Conservation (phyloP, 2,797 vertebrate species). For the Epinephelus awoara region DNA sequence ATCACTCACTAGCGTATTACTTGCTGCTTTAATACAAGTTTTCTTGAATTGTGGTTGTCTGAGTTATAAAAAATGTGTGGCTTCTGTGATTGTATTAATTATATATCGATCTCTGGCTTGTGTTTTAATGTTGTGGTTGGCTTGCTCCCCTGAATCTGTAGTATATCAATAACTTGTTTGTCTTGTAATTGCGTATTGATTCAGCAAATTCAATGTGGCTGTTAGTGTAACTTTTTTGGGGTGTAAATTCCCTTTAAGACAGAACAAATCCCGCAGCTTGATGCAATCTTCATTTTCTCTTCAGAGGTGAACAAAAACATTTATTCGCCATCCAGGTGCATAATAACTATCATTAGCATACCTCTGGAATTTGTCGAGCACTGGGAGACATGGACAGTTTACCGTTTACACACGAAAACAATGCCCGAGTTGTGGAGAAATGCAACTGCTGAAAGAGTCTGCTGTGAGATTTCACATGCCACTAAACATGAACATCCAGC, state of each 20-base stretch:
- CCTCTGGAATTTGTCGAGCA: constrained; percentile 45
- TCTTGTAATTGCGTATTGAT: constrained; percentile 87
- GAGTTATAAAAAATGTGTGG: constrained; percentile 15
- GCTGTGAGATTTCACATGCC: constrained; percentile 75
- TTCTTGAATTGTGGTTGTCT: constrained; percentile 9
- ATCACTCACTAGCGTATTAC: background rate
- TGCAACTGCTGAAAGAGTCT: constrained; percentile 55
- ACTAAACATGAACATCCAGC: constrained; percentile 76
- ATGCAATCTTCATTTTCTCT: constrained; percentile 57
- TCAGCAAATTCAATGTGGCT: constrained; percentile 63
- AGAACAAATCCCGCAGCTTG: constrained; percentile 33
- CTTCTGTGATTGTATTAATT: constrained; percentile 70
- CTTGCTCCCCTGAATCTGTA: constrained; percentile 70
- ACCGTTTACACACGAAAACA: constrained; percentile 59
- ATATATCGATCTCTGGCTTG: constrained; percentile 73
- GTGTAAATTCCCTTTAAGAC: constrained; percentile 33
- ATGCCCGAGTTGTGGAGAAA: constrained; percentile 34
- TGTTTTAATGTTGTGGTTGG: constrained; percentile 74
- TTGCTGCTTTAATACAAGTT: constrained; percentile 3
- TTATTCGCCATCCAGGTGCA: constrained; percentile 47
- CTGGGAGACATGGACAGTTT: constrained; percentile 45
- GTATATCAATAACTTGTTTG: constrained; percentile 83
- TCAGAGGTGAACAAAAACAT: constrained; percentile 40
- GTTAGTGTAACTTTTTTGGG: constrained; percentile 55
- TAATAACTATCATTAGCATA: constrained; percentile 46